phyloP scores from a whole-genome alignment of 92 coral and sea anemone genomes.

The Palythoa grandis region DNA sequence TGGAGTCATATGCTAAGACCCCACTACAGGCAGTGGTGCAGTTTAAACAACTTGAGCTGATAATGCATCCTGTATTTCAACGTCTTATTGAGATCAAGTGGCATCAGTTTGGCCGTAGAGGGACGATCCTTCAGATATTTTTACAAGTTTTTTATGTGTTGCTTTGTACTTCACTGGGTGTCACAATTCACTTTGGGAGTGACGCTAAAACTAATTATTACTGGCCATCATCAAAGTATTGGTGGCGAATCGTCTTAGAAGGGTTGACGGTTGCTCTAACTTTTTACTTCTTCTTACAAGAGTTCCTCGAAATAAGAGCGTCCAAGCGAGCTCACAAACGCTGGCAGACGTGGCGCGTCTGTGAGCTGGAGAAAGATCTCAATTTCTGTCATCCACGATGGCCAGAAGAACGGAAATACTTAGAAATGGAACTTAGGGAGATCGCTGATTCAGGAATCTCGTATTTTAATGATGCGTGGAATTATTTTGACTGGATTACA shows the following conservation, averaged over 20 bases:
- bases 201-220: slow-evolving; percentile 62
- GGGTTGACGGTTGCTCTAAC: slow-evolving; percentile 80
- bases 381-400: slow-evolving; percentile 93
- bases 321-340: slow-evolving; percentile 74
- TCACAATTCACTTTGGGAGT: slow-evolving; percentile 80
- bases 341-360: slow-evolving; percentile 88
- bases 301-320: slow-evolving; percentile 76
- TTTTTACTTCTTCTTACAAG: slow-evolving; percentile 79
- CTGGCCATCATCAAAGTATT: slow-evolving; percentile 75
- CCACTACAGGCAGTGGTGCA: slow-evolving; percentile 86
- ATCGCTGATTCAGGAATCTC: slow-evolving; percentile 91
- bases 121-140: slow-evolving; percentile 70
- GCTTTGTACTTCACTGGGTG: slow-evolving; percentile 86
- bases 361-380: slow-evolving; percentile 80
- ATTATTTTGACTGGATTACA: slow-evolving; percentile 98
- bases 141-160: slow-evolving; percentile 82
- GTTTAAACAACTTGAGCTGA: slow-evolving; percentile 93
- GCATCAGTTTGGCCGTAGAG: slow-evolving; percentile 88
- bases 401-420: slow-evolving; percentile 96
- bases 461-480: slow-evolving; percentile 95
- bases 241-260: slow-evolving; percentile 98
- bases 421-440: slow-evolving; percentile 89
- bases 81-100: slow-evolving; percentile 95
- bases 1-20: slow-evolving; percentile 66
- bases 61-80: slow-evolving; percentile 97